Conservation (phyloP, 1,140 invertebrate genomes). For the Diorhabda elongata region DNA sequence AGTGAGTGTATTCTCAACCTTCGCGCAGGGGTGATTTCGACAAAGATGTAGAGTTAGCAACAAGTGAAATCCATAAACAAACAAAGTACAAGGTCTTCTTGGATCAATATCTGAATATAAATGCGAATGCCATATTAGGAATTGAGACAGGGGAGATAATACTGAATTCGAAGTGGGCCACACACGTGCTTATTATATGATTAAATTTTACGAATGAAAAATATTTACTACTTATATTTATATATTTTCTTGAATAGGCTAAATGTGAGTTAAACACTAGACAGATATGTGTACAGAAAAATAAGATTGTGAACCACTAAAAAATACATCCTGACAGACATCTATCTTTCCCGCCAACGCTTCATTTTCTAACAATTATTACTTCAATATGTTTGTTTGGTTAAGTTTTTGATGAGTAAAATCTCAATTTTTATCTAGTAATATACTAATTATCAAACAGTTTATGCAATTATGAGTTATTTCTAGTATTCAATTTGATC, state of each 20-base stretch:
- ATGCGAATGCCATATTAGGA: neutral
- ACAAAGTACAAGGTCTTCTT: constrained; percentile 2
- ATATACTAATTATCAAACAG: too few relatives aligned
- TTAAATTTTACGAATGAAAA: neutral
- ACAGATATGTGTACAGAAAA: too few relatives aligned
- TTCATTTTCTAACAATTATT: too few relatives aligned
- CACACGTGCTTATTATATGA: neutral
- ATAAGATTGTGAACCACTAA: too few relatives aligned
- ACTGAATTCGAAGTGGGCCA: neutral
- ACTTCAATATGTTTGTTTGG: too few relatives aligned
- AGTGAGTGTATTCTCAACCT: neutral
- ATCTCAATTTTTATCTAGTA: too few relatives aligned
- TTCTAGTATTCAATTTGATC: too few relatives aligned
- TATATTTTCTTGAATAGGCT: neutral
- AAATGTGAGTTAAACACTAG: too few relatives aligned
- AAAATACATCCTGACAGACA: too few relatives aligned
- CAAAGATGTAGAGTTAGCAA: neutral
- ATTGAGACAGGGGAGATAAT: neutral
- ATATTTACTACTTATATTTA: neutral
- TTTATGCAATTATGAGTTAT: too few relatives aligned
- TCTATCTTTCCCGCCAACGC: too few relatives aligned
- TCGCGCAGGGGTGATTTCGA: constrained; percentile 1
- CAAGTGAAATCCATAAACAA: constrained; percentile 2
- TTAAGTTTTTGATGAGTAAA: too few relatives aligned
- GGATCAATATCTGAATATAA: constrained; percentile 2